A percentile compares a stretch with the other conserved stretches of the same genome.
Evolutionary conservation across 2,888 invertebrate species (phyloP).

Genomic region (Phortica magna): DNA sequence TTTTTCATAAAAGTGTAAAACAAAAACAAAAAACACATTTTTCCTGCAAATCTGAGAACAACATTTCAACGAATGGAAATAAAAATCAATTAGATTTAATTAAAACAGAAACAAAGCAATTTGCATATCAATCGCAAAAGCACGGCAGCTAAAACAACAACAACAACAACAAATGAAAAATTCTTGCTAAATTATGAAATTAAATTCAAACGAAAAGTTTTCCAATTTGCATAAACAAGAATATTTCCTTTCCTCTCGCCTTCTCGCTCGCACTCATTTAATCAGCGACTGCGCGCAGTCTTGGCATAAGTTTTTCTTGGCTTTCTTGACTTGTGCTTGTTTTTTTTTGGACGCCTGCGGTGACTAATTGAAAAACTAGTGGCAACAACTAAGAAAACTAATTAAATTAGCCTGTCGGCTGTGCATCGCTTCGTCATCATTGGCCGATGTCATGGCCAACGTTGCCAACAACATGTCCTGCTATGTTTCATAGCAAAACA

Average conservation of each 20-base stretch:
- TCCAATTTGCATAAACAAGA: constrained; percentile 14
- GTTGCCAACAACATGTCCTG: too few species aligned
- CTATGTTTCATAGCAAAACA: too few species aligned
- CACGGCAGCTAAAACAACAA: neutral
- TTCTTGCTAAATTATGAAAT: constrained; percentile 1
- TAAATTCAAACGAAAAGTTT: constrained; percentile 16
- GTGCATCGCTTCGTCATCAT: too few species aligned
- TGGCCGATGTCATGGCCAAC: too few species aligned
- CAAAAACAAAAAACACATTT: neutral
- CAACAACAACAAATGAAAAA: neutral
- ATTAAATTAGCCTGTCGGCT: too few species aligned
- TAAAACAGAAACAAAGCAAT: constrained; percentile 1
- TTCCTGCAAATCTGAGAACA: constrained; percentile 7
- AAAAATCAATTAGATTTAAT: constrained; percentile 20
- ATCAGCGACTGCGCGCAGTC: neutral
- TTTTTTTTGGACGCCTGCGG: too few species aligned
- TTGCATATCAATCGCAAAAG: neutral
- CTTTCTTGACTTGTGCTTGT: too few species aligned
- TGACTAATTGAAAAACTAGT: too few species aligned
- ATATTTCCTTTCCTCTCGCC: neutral
- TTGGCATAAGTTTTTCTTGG: neutral
- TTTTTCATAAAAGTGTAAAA: constrained; percentile 35
- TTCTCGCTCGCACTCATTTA: too few species aligned
- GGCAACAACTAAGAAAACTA: too few species aligned
- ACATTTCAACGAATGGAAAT: neutral